Evolutionary conservation across 1,140 invertebrate genomes (phyloP), one percentile per base, ranked within the genome.

Genomic region (Drosophila sp.): DNA sequence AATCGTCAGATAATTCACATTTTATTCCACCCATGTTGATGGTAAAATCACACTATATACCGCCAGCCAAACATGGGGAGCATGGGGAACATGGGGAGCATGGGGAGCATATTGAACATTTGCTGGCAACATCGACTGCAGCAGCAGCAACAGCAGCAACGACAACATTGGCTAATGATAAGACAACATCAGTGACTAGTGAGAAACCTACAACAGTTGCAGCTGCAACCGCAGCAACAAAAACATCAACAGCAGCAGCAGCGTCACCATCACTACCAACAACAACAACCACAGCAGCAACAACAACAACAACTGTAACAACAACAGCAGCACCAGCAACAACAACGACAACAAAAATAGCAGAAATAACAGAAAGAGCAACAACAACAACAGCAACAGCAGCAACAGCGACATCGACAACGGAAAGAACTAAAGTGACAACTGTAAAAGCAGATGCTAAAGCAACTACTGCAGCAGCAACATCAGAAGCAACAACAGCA

Each of bases 1-100:
- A 92, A 65, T 80, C 87, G 4, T 72, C 72, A 6, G 90, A 91
- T 65, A 92, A 87, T 40, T 89, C 90, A 11, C 91, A 91, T 61
- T 92, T 92, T n/a, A 92, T 92, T 61, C 91, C 91, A 25, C 91
- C 91, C 7, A 92, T 92, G 91, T 30, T 92, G 54, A 65, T 92
- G 66, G 91, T 92, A 4, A 91, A 92, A 57, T 90, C 91, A 25
- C 86, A 92, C 66, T 92, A 92, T 78, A 81, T 91, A 50, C 89
- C 91, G 29, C 89, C 85, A 3, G 35, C 75, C 17, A 90, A 87
- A 30, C 82, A 89, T 54, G 80, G 50, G 11, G 72, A 71, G 27
- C 73, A 77, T 30, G 65, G 23, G 2, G 84, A 84, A 44, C 79
- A 82, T 29, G 29, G 55, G 10, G 66, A 74, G 32, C 79, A 82